Conservation (phyloP, 2,888 invertebrate genomes). For the Alloscopus bannaensis region DNA sequence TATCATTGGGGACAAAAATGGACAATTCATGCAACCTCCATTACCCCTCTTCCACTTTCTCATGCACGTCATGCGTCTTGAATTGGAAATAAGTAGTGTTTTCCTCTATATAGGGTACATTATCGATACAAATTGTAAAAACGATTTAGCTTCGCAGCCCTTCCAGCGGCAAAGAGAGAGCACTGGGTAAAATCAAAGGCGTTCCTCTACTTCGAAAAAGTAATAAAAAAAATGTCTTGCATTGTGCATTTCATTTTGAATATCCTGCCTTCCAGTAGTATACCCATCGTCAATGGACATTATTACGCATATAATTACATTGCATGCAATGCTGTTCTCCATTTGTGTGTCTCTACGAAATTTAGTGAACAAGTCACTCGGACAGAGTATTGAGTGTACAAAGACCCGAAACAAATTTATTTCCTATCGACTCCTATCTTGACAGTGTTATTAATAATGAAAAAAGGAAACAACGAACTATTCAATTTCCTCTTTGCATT, state of each 20-base stretch:
- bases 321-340: too few relatives aligned
- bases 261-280: too few relatives aligned
- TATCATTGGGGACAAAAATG: slow-evolving; percentile 49
- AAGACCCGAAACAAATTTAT: slow-evolving; percentile 30
- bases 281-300: too few relatives aligned
- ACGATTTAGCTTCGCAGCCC: slow-evolving; percentile 53
- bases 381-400: too few relatives aligned
- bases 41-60: slow-evolving; percentile 56
- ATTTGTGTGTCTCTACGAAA: too few relatives aligned
- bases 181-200: background rate
- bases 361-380: too few relatives aligned
- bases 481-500: too few relatives aligned
- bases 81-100: slow-evolving; percentile 57
- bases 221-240: background rate
- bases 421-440: background rate
- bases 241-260: too few relatives aligned
- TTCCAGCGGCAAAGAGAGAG: slow-evolving; percentile 32
- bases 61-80: slow-evolving; percentile 59
- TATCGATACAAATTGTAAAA: slow-evolving; percentile 44
- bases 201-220: slow-evolving; percentile 2
- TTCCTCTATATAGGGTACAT: too few relatives aligned
- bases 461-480: too few relatives aligned
- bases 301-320: too few relatives aligned
- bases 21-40: slow-evolving; percentile 59
- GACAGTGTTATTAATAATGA: background rate